Evolutionary conservation across 2,113 vertebrate species (phyloP).

Genomic region (Pampusana beccarii): DNA sequence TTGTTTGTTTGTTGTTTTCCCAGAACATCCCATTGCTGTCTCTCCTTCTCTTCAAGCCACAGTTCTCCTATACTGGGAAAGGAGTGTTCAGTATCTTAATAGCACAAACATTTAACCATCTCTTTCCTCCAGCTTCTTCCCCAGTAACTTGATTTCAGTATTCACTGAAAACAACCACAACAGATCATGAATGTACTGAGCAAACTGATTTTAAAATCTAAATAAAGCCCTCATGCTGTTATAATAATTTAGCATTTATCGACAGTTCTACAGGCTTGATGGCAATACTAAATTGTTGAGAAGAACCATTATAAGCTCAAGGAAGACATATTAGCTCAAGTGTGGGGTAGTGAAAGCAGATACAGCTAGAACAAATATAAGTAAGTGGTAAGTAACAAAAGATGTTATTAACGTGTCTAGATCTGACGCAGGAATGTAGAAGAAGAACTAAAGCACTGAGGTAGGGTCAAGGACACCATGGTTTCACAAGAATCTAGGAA

Average conservation of each 20-base stretch:
- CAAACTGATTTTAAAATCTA: not conserved
- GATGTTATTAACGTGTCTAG: not conserved
- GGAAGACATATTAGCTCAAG: not conserved
- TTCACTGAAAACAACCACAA: not conserved
- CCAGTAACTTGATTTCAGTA: not conserved
- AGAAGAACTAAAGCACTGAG: not conserved
- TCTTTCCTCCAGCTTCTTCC: not conserved
- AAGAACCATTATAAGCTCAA: not conserved
- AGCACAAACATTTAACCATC: not conserved
- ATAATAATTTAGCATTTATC: not conserved
- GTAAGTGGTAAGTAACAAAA: constrained; percentile 31
- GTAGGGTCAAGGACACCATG: constrained; percentile 9
- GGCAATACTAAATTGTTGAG: not conserved
- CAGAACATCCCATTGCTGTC: not conserved
- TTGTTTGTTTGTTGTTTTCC: too few species aligned
- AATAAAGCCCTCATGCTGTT: not conserved
- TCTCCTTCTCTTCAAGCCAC: not conserved
- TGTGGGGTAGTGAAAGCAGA: not conserved
- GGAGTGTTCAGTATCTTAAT: not conserved
- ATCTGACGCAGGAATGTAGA: not conserved
- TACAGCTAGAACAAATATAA: constrained; percentile 14
- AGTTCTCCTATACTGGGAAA: not conserved
- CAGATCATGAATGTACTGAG: not conserved
- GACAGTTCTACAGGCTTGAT: not conserved
- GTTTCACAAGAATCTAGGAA: constrained; percentile 30